Conservation (phyloP, 1,140 invertebrate genomes). For the Melipona quadrifasciata region DNA sequence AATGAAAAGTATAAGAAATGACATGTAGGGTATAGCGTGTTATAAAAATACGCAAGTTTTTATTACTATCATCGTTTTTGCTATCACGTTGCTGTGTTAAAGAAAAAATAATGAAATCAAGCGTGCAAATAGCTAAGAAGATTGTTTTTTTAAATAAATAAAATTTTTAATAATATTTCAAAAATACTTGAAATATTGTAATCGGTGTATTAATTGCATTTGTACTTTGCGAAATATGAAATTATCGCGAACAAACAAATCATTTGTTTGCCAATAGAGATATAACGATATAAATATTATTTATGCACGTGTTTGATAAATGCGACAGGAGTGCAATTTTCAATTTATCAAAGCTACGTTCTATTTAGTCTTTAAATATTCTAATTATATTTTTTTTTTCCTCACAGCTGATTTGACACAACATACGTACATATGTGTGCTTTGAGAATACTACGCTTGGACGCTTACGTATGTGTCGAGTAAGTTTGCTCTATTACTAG, state of each 20-base stretch:
- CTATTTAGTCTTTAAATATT: background rate
- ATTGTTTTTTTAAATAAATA: no score
- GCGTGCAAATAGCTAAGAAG: background rate
- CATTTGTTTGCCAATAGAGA: background rate
- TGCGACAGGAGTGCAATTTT: background rate
- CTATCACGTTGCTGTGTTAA: background rate
- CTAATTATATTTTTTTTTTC: background rate
- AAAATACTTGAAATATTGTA: no score
- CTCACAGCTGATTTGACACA: constrained; percentile 28
- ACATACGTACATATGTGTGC: background rate
- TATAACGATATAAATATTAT: background rate
- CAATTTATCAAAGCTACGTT: background rate
- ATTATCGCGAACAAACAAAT: background rate
- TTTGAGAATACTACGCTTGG: background rate
- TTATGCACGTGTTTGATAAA: constrained; percentile 2
- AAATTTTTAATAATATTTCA: background rate
- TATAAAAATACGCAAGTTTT: background rate
- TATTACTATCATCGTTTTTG: background rate
- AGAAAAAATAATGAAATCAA: background rate
- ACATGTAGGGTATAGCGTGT: background rate
- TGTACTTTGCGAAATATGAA: background rate
- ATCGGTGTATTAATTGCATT: background rate
- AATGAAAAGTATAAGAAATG: background rate
- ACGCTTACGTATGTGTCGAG: constrained; percentile 12
- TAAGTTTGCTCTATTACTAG: background rate